phyloP scores from a whole-genome alignment of 2,888 invertebrate species.

The Lepidocyrtoides sp. region DNA sequence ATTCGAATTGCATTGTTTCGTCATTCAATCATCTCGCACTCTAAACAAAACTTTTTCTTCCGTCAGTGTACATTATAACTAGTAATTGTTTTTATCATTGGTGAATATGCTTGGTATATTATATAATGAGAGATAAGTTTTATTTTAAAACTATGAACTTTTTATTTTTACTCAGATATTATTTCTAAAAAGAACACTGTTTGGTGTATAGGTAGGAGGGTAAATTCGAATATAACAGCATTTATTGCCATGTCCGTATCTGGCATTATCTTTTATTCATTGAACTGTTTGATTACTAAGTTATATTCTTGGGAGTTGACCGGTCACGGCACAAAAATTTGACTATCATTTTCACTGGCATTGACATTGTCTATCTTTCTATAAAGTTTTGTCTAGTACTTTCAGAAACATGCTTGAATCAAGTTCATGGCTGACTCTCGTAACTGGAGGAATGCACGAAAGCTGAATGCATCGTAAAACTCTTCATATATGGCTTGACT shows the following conservation, averaged over 20 bases:
- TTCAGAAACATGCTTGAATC: not conserved
- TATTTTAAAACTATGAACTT: not conserved
- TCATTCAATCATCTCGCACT: slow-evolving; percentile 44
- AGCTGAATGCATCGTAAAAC: slow-evolving; percentile 31
- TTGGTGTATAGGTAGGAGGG: slow-evolving; percentile 7
- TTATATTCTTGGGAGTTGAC: slow-evolving; percentile 50
- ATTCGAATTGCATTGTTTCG: slow-evolving; percentile 55
- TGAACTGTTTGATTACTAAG: slow-evolving; percentile 19
- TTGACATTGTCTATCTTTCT: slow-evolving; percentile 37
- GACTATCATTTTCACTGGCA: slow-evolving; percentile 73
- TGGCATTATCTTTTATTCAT: slow-evolving; percentile 16
- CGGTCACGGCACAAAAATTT: slow-evolving; percentile 54
- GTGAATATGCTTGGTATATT: not conserved
- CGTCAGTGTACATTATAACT: slow-evolving; percentile 18
- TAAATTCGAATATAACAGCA: not conserved
- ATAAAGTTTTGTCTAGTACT: not conserved
- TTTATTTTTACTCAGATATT: not conserved
- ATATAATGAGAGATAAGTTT: not conserved
- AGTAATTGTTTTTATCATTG: slow-evolving; percentile 43
- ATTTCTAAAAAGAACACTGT: slow-evolving; percentile 49
- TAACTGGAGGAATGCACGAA: slow-evolving; percentile 45
- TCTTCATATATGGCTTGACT: slow-evolving; percentile 5
- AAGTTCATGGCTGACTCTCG: slow-evolving; percentile 7
- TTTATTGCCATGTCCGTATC: not conserved
- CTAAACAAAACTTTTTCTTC: not conserved